These are phyloP conservation scores for Oryzias woworae DNA, from an alignment of 2,113 vertebrate genomes.

Conservation along the genomic window DNA sequence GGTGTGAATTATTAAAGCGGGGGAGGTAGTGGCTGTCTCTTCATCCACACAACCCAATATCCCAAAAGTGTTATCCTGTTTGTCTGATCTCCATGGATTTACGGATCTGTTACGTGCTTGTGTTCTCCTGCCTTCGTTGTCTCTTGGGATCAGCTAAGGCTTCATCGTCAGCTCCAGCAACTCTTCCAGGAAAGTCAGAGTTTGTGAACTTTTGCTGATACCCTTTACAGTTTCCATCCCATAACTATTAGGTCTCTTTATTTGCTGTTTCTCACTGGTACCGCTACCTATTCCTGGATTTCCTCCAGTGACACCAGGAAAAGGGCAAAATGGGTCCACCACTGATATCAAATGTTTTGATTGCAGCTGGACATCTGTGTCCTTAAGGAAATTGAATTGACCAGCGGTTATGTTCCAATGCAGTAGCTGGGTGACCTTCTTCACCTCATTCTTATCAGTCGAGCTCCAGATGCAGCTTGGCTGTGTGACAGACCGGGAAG, in stretches of 20 bases:
- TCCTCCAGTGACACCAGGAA: slow-evolving; percentile 36
- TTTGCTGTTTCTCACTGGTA: slow-evolving; percentile 3
- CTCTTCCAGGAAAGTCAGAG: slow-evolving; percentile 53
- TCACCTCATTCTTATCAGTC: slow-evolving; percentile 65
- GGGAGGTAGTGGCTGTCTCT: slow-evolving; percentile 43
- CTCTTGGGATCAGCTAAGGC: slow-evolving; percentile 39
- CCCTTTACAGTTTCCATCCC: slow-evolving; percentile 19
- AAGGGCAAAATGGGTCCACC: slow-evolving; percentile 54
- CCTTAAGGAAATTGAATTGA: slow-evolving; percentile 73
- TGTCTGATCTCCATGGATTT: slow-evolving; percentile 47
- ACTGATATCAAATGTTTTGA: slow-evolving; percentile 69
- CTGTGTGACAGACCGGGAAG: slow-evolving; percentile 15
- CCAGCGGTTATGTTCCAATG: slow-evolving; percentile 55
- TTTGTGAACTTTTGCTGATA: slow-evolving; percentile 48
- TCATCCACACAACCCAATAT: slow-evolving; percentile 38
- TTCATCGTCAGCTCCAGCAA: slow-evolving; percentile 55
- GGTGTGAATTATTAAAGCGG: slow-evolving; percentile 63
- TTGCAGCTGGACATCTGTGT: slow-evolving; percentile 56
- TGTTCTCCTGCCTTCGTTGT: slow-evolving; percentile 10
- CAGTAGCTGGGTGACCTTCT: slow-evolving; percentile 59
- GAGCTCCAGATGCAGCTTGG: slow-evolving; percentile 46
- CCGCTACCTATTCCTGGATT: slow-evolving; percentile 16
- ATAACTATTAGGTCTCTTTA: slow-evolving; percentile 10
- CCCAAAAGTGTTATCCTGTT: slow-evolving; percentile 48
- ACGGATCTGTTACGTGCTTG: slow-evolving; percentile 43